Percentiles rank a stretch among this genome's conserved stretches.
phyloP scores from a whole-genome alignment of 2,888 invertebrate genomes.

The Melitaea athalia region DNA sequence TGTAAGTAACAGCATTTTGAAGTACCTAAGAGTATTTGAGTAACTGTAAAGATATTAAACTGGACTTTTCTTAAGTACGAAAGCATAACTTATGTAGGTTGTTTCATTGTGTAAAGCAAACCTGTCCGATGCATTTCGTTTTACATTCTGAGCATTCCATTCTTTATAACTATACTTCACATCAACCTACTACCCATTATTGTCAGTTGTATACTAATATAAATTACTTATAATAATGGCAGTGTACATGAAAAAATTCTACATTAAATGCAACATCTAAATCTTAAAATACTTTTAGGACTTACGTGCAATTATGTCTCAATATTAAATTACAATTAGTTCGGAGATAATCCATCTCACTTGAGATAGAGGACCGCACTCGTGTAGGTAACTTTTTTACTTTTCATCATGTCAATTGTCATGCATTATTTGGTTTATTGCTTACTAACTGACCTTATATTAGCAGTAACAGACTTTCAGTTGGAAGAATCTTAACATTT shows the following conservation, averaged over 20 bases:
- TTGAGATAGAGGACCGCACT: neutral
- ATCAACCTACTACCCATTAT: constrained; percentile 10
- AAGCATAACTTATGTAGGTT: constrained; percentile 19
- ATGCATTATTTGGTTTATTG: neutral
- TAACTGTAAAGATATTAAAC: constrained; percentile 27
- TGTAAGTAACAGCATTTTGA: constrained; percentile 25
- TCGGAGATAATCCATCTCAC: neutral
- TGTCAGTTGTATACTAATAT: constrained; percentile 17
- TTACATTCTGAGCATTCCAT: constrained; percentile 8
- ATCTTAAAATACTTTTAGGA: constrained; percentile 1
- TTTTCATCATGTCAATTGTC: neutral
- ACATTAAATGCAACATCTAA: neutral
- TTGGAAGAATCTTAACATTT: too few species aligned
- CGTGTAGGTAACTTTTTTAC: too few species aligned
- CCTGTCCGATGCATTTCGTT: constrained; percentile 15
- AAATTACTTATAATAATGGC: constrained; percentile 11
- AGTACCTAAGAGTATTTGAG: constrained; percentile 15
- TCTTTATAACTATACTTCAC: neutral
- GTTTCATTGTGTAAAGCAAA: constrained; percentile 22
- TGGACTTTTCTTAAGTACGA: constrained; percentile 19
- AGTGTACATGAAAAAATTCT: constrained; percentile 7
- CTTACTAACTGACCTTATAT: neutral
- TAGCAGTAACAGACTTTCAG: too few species aligned
- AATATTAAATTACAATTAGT: neutral
- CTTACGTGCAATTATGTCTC: neutral